Conservation (phyloP, 2,113 vertebrate genomes). For the Tragelaphus buxtoni region DNA sequence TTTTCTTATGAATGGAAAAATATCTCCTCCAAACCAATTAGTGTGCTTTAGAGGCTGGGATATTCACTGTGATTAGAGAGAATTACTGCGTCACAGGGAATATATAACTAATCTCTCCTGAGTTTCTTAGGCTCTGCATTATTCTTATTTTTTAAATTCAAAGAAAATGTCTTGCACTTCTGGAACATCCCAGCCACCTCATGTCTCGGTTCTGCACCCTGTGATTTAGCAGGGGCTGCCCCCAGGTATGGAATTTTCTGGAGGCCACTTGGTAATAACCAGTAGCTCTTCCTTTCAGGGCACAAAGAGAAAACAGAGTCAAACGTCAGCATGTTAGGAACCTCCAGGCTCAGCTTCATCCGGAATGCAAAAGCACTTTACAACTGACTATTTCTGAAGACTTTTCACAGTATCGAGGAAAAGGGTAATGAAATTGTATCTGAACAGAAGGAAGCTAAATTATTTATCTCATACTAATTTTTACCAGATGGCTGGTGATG, state of each 20-base stretch:
- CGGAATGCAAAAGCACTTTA: slow-evolving; percentile 21
- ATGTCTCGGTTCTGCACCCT: not conserved
- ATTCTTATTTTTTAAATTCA: not conserved
- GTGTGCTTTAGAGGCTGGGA: not conserved
- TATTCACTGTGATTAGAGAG: not conserved
- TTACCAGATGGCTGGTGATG: slow-evolving; percentile 57
- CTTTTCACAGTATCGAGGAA: slow-evolving; percentile 53
- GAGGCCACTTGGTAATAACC: slow-evolving; percentile 34
- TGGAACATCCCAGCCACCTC: not conserved
- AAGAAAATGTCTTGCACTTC: not conserved
- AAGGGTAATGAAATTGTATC: slow-evolving; percentile 47
- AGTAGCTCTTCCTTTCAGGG: not conserved
- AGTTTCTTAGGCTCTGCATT: not conserved
- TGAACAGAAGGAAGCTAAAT: slow-evolving; percentile 67
- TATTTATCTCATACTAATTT: slow-evolving; percentile 69
- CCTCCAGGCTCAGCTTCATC: not conserved
- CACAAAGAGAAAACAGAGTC: not conserved
- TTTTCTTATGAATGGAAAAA: slow-evolving; percentile 43
- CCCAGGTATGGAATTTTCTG: not conserved
- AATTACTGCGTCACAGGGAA: not conserved
- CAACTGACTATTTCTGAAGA: slow-evolving; percentile 63
- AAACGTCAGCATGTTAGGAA: slow-evolving; percentile 20
- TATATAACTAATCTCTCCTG: not conserved
- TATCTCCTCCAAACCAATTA: not conserved
- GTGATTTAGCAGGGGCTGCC: not conserved